Conservation (phyloP, 2,113 vertebrate genomes). For the Eublepharis macularius region DNA sequence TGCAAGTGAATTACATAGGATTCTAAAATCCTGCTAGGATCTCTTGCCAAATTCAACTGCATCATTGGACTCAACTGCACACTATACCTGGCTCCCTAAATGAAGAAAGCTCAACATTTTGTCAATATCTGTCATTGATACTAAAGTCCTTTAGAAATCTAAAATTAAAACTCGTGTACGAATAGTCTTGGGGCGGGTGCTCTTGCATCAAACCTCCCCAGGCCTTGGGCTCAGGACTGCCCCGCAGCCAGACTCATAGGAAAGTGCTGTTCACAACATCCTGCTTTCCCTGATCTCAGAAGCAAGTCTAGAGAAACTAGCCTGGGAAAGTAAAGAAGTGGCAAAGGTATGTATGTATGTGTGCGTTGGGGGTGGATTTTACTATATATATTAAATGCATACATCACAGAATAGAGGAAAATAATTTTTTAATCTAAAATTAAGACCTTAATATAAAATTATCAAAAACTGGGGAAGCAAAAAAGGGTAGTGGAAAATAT, state of each 20-base stretch:
- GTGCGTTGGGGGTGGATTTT: no score
- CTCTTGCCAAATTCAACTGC: neutral
- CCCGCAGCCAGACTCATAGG: neutral
- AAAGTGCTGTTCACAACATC: neutral
- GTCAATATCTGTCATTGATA: neutral
- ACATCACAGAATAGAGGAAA: no score
- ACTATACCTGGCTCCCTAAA: neutral
- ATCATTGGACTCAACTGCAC: no score
- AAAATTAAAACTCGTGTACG: neutral
- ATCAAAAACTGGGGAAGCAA: no score
- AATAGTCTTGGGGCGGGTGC: neutral
- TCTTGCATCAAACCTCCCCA: neutral
- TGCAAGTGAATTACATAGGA: no score
- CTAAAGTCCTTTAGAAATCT: neutral
- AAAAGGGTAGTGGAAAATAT: no score
- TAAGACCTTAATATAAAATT: no score
- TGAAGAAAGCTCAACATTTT: neutral
- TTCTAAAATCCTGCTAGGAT: neutral
- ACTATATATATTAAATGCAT: no score
- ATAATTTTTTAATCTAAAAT: no score
- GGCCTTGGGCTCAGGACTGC: neutral
- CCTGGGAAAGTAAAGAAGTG: no score
- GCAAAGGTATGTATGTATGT: no score
- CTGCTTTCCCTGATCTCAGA: neutral
- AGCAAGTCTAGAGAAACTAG: no score